A percentile compares a stretch with the other conserved stretches of the same genome.
phyloP scores from a whole-genome alignment of 1,140 invertebrate species.

The Drosophila bifasciata region DNA sequence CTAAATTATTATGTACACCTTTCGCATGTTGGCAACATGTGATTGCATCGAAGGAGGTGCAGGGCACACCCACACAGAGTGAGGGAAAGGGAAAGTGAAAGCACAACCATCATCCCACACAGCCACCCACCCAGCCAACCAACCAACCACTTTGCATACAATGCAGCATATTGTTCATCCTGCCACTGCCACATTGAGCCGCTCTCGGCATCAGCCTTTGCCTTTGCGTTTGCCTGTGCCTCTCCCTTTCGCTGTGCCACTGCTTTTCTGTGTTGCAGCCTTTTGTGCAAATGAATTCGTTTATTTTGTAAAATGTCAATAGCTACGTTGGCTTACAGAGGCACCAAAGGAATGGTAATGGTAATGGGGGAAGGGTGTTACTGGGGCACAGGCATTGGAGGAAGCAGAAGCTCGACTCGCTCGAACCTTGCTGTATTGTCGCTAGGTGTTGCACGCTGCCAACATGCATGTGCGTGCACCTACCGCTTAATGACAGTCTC shows the following conservation, averaged over 20 bases:
- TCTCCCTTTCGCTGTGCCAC: too few relatives aligned
- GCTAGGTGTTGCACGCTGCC: slow-evolving; percentile 17
- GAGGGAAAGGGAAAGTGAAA: slow-evolving; percentile 57
- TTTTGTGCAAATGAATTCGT: slow-evolving; percentile 80
- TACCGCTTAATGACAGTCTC: slow-evolving; percentile 74
- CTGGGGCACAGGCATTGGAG: slow-evolving; percentile 18
- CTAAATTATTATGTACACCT: slow-evolving; percentile 78
- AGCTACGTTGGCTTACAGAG: slow-evolving; percentile 59
- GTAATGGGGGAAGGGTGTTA: slow-evolving; percentile 8
- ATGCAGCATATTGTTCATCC: slow-evolving; percentile 47
- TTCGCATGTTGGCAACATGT: slow-evolving; percentile 79
- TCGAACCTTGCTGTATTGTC: slow-evolving; percentile 58
- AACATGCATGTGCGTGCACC: slow-evolving; percentile 46
- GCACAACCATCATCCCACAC: slow-evolving; percentile 24
- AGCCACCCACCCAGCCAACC: slow-evolving; percentile 5
- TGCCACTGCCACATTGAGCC: slow-evolving; percentile 23
- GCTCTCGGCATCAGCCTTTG: slow-evolving; percentile 15
- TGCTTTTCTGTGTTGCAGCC: slow-evolving; percentile 22
- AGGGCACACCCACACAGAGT: background rate
- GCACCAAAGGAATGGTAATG: background rate
- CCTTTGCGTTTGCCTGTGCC: background rate
- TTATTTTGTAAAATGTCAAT: slow-evolving; percentile 83
- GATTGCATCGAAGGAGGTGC: slow-evolving; percentile 61
- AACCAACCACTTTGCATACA: slow-evolving; percentile 23
- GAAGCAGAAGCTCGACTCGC: slow-evolving; percentile 39